These are phyloP conservation scores for Propithecus perrieri DNA, from an alignment of 2,797 vertebrate species.

Conservation along the genomic window DNA sequence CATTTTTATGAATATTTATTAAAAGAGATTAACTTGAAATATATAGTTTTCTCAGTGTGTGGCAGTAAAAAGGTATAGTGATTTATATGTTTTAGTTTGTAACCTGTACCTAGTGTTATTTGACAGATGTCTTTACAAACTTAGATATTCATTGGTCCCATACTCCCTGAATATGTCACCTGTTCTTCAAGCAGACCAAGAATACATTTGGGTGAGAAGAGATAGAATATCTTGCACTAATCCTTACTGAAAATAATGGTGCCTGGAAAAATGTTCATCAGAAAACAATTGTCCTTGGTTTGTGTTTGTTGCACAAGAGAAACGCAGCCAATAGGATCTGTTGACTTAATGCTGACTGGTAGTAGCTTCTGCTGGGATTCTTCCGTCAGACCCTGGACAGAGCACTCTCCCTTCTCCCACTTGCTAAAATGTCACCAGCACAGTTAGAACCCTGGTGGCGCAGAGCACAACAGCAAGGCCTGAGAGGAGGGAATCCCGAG, in stretches of 20 bases:
- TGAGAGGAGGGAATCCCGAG: neutral
- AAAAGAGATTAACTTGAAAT: neutral
- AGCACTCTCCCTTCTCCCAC: neutral
- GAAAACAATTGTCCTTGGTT: neutral
- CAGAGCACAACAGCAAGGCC: neutral
- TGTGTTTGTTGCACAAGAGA: constrained; percentile 7
- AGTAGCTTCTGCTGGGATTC: neutral
- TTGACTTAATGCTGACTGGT: neutral
- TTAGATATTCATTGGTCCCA: neutral
- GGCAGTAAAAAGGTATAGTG: neutral
- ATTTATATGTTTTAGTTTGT: constrained; percentile 1
- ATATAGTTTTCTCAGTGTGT: neutral
- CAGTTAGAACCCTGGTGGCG: neutral
- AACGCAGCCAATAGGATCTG: neutral
- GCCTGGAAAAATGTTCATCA: constrained; percentile 20
- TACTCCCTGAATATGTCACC: neutral
- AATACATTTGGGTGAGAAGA: constrained; percentile 1
- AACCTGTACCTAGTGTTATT: neutral
- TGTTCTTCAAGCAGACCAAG: neutral
- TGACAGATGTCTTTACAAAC: constrained; percentile 27
- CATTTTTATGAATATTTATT: constrained; percentile 37
- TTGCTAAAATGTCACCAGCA: neutral
- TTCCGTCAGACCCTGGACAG: neutral
- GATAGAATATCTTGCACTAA: neutral
- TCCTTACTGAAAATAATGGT: neutral